Evolutionary conservation across 1,140 invertebrate genomes (phyloP).

Genomic region (Drosophila arawakana): DNA sequence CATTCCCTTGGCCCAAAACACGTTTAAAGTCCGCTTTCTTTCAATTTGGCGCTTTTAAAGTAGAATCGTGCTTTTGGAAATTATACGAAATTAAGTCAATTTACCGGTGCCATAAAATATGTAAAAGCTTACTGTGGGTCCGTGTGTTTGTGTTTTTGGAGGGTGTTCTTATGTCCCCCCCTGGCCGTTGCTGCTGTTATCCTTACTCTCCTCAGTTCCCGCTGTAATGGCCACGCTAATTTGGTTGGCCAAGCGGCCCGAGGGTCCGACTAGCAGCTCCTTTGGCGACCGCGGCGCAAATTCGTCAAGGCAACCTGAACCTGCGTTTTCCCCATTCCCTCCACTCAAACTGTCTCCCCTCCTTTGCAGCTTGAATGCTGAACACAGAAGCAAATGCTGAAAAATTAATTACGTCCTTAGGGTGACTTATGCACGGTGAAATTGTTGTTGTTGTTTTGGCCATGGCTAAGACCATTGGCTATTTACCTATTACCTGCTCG

Average conservation of each 20-base stretch:
- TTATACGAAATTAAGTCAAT: slow-evolving; percentile 80
- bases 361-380: neutral
- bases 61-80: slow-evolving; percentile 50
- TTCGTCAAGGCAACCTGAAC: slow-evolving; percentile 74
- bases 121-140: slow-evolving; percentile 56
- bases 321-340: neutral
- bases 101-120: slow-evolving; percentile 79
- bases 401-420: slow-evolving; percentile 84
- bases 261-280: slow-evolving; percentile 43
- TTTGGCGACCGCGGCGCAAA: slow-evolving; percentile 66
- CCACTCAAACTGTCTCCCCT: neutral
- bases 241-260: slow-evolving; percentile 61
- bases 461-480: slow-evolving; percentile 32
- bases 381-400: slow-evolving; percentile 74
- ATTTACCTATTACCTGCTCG: slow-evolving; percentile 35
- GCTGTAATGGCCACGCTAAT: slow-evolving; percentile 64
- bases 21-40: slow-evolving; percentile 58
- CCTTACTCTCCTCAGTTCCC: neutral
- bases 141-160: neutral
- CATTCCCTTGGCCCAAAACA: neutral
- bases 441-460: slow-evolving; percentile 26
- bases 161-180: slow-evolving; percentile 50
- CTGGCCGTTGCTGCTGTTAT: neutral
- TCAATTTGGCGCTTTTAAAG: slow-evolving; percentile 75
- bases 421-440: slow-evolving; percentile 72